Evolutionary conservation across 1,140 invertebrate genomes (phyloP).

Genomic region (Drosophila grimshawi): DNA sequence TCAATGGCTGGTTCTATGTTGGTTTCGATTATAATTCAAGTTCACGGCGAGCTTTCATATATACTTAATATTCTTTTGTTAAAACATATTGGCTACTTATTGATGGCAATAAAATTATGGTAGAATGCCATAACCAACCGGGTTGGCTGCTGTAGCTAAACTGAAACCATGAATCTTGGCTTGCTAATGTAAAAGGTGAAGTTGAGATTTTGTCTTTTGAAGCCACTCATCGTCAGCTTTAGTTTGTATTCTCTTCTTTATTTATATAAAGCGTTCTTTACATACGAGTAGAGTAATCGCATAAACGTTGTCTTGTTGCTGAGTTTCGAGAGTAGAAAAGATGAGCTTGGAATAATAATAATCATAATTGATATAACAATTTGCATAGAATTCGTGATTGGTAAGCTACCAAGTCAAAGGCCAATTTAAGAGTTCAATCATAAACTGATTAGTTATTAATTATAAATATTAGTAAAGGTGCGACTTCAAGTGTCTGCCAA

Average conservation of each 20-base stretch:
- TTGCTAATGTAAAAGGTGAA: slow-evolving; percentile 14
- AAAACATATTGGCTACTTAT: slow-evolving; percentile 17
- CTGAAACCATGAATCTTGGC: slow-evolving; percentile 42
- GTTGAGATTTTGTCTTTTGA: neutral
- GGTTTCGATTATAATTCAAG: neutral
- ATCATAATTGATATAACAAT: no score
- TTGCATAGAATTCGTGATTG: no score
- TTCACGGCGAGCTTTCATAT: slow-evolving; percentile 15
- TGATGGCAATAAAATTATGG: neutral
- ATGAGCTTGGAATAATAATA: no score
- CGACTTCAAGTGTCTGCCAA: neutral
- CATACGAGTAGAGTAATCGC: no score
- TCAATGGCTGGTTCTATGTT: slow-evolving; percentile 54
- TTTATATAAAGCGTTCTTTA: neutral
- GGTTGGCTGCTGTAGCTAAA: slow-evolving; percentile 40
- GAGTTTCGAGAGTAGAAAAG: no score
- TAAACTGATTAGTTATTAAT: neutral
- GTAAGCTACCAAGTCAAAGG: neutral
- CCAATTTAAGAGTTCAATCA: neutral
- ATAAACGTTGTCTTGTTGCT: no score
- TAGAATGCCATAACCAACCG: slow-evolving; percentile 31
- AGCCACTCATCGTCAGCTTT: slow-evolving; percentile 1
- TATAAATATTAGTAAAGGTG: neutral
- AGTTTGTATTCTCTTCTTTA: neutral
- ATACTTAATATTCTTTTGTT: slow-evolving; percentile 6